Evolutionary conservation across 2,113 vertebrate species (phyloP).

Genomic region (Acanthisitta chloris): DNA sequence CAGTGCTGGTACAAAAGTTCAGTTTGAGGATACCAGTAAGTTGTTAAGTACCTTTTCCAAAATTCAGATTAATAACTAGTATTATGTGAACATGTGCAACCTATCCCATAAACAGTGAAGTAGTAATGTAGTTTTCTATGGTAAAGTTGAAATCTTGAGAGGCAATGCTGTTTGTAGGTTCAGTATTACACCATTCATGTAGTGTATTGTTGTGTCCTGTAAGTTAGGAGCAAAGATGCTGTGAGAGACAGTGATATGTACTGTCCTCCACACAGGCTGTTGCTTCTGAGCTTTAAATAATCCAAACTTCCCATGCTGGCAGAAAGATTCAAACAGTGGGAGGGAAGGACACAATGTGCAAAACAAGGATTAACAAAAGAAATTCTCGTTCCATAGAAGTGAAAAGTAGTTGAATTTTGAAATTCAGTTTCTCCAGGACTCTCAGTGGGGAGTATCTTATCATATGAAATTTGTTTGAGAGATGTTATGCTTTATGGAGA

Average conservation of each 20-base stretch:
- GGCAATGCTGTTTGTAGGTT: neutral
- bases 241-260: neutral
- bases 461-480: neutral
- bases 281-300: neutral
- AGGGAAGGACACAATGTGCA: neutral
- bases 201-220: neutral
- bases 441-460: neutral
- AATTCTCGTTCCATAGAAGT: neutral
- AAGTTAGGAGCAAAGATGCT: neutral
- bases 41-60: neutral
- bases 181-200: neutral
- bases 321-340: neutral
- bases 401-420: neutral
- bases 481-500: neutral
- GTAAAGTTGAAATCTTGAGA: neutral
- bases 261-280: neutral
- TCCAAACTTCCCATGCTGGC: neutral
- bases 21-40: neutral
- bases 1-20: neutral
- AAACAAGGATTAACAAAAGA: neutral
- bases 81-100: neutral
- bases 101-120: neutral
- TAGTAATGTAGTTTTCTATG: neutral
- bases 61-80: neutral
- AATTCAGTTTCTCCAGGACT: neutral